Percentiles rank a stretch among this genome's conserved stretches.
Evolutionary conservation across 1,140 invertebrate species (phyloP).

Genomic region (Platyura marginata): DNA sequence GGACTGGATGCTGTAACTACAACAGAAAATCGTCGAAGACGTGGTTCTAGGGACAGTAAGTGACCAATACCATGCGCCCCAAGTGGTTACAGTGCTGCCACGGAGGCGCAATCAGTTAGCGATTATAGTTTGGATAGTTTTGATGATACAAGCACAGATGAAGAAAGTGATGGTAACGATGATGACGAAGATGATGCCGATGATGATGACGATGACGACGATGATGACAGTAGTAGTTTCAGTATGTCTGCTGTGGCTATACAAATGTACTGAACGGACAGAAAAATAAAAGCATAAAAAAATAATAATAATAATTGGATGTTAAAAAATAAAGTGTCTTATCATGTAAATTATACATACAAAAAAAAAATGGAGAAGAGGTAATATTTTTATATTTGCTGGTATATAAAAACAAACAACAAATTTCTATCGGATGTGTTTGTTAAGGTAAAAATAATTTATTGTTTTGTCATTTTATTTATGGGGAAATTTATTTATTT

Average conservation of each 20-base stretch:
- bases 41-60: slow-evolving; percentile 36
- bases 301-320: neutral
- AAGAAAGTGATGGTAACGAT: neutral
- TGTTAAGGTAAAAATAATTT: too few species aligned
- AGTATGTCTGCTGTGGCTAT: neutral
- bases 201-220: neutral
- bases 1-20: slow-evolving; percentile 3
- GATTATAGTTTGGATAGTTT: neutral
- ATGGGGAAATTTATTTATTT: too few species aligned
- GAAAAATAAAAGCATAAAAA: neutral
- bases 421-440: too few species aligned
- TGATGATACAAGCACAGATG: neutral
- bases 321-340: neutral
- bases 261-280: neutral
- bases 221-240: neutral
- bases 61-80: slow-evolving; percentile 27
- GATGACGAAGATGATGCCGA: neutral
- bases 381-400: too few species aligned
- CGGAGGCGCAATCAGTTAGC: slow-evolving; percentile 2
- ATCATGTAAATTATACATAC: too few species aligned
- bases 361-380: too few species aligned
- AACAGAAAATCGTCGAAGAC: slow-evolving; percentile 24
- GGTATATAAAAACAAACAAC: too few species aligned
- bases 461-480: too few species aligned
- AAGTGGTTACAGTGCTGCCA: neutral